phyloP scores from a whole-genome alignment of 2,797 vertebrate genomes.

The Epinephelus coioides region DNA sequence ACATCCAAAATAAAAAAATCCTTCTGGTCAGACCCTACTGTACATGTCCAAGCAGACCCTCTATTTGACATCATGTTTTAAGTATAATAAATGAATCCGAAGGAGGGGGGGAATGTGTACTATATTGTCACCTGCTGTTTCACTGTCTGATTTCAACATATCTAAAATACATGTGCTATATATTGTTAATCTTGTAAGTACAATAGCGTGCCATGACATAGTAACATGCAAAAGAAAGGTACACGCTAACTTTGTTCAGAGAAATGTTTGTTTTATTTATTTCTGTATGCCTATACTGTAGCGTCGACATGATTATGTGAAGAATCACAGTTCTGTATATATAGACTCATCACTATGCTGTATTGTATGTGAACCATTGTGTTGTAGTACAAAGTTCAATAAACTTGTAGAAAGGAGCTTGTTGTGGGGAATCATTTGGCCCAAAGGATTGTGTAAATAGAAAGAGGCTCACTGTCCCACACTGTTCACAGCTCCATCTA shows the following conservation, averaged over 20 bases:
- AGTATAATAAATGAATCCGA: conserved; percentile 44
- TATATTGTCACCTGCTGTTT: conserved; percentile 71
- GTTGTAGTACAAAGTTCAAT: conserved; percentile 83
- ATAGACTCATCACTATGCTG: conserved; percentile 78
- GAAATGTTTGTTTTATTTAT: conserved; percentile 78
- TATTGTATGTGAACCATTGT: conserved; percentile 80
- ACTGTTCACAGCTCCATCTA: conserved; percentile 32
- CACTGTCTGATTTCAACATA: conserved; percentile 78
- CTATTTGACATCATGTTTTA: conserved; percentile 61
- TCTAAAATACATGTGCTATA: conserved; percentile 78
- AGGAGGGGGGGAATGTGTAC: conserved; percentile 53
- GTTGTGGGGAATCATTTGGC: conserved; percentile 15
- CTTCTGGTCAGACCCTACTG: conserved; percentile 66
- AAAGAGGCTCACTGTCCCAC: background rate
- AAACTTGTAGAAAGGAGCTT: conserved; percentile 78
- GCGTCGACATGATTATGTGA: conserved; percentile 73
- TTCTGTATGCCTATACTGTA: conserved; percentile 77
- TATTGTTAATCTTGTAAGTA: conserved; percentile 84
- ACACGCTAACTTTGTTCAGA: conserved; percentile 70
- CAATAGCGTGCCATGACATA: conserved; percentile 65
- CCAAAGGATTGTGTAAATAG: no score
- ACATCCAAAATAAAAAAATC: conserved; percentile 20
- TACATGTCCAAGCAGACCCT: conserved; percentile 54
- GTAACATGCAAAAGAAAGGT: conserved; percentile 57
- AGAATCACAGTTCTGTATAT: conserved; percentile 79